A percentile compares a stretch with the other conserved stretches of the same genome.
phyloP scores from a whole-genome alignment of 2,888 invertebrate genomes.

The Oligia strigilis region DNA sequence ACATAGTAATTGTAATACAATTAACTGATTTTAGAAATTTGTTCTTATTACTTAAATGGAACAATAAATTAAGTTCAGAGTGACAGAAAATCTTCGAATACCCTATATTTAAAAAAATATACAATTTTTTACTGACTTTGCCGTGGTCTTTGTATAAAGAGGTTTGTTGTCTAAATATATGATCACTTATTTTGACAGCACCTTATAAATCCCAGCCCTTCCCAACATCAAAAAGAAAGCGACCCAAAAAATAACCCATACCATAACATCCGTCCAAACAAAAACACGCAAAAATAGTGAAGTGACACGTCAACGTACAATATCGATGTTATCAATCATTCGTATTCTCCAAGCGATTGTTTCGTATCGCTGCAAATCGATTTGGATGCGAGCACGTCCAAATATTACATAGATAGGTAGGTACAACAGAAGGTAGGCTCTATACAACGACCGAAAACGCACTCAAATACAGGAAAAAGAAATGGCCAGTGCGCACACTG shows the following conservation, averaged over 20 bases:
- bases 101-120: too few species aligned
- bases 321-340: constrained; percentile 65
- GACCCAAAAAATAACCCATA: not conserved
- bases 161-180: too few species aligned
- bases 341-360: constrained; percentile 62
- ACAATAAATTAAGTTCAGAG: not conserved
- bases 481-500: not conserved
- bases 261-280: constrained; percentile 27
- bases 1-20: not conserved
- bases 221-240: not conserved
- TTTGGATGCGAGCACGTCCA: constrained; percentile 56
- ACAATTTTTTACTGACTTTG: too few species aligned
- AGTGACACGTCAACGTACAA: constrained; percentile 57
- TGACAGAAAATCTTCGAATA: not conserved
- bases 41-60: not conserved
- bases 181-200: not conserved
- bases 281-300: constrained; percentile 50
- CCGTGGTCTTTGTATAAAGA: not conserved
- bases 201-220: not conserved
- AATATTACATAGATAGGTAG: not conserved
- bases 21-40: not conserved
- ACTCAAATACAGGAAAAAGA: not conserved
- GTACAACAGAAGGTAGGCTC: constrained; percentile 1
- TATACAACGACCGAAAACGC: not conserved
- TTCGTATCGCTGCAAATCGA: constrained; percentile 61